Base-by-base conservation (phyloP, 2,113 vertebrate species). In the Ondatra zibethicus region DNA sequence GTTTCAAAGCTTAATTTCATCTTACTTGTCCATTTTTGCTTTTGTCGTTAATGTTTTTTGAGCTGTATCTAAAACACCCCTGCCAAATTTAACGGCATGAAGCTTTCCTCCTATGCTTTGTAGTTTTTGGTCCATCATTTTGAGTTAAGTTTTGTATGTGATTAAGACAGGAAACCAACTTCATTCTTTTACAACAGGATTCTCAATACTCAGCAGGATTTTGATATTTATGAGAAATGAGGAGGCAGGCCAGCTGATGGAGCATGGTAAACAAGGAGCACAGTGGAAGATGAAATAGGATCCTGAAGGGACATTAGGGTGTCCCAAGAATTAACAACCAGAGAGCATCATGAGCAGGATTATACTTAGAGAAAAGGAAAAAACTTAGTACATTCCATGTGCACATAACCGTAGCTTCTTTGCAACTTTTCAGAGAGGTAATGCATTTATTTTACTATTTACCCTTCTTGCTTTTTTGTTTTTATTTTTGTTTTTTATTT, bases 391-490 rank as follows among this genome's bases (percentile, higher is more conserved):
- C 3, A 80, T 97, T 91, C 84, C 87, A 92, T 70, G 5, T 93
- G 33, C 45, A 96, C 88, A 10, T 80, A 65, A 63, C 45, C 82
- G 89, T 93, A 65, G 63, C 10, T 39, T 45, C 65, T 95, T 94
- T 95, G 42, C 31, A 90, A 95, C 89, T 70, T 81, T 90, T 96
- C 70, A 88, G 63, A 90, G 91, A 95, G 29, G 50, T 82, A 39
- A 70, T 50, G 0, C 91, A 42, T 96, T 97, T 98, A 72, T 92
- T 80, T 90, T 94, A 66, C 81, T 92, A 92, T 88, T 1, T 16
- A 55, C 89, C 29, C 94, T 97, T 97, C 72, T 31, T 95, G 25
- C 94, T 82, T 61, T 61, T 11, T 16, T 61, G 36, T 82, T 81
- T 21, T 68, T 17, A 68, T 29, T 68, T 36, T 36, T 14, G 14